Percentiles rank a stretch among this genome's conserved stretches.
Evolutionary conservation across 2,797 vertebrate species (phyloP).

Genomic region (Graptemys geographica): DNA sequence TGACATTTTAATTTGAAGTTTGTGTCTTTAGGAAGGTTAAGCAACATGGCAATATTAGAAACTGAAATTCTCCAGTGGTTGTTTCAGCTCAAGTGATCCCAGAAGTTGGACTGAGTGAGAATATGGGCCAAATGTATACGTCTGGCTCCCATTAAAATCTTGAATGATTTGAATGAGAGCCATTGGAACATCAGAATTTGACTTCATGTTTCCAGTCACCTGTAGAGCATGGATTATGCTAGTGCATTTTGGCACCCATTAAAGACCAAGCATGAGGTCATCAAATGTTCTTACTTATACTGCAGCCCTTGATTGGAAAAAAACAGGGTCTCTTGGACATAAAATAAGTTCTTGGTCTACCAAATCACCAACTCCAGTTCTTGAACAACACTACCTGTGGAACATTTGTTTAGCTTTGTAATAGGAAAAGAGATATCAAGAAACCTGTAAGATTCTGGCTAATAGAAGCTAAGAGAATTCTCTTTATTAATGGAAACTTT

Average conservation of each 20-base stretch:
- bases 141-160: slow-evolving; percentile 44
- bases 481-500: slow-evolving; percentile 50
- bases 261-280: not conserved
- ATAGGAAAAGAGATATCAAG: not conserved
- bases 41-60: slow-evolving; percentile 44
- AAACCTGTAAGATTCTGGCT: not conserved
- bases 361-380: not conserved
- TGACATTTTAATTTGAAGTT: slow-evolving; percentile 47
- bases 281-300: slow-evolving; percentile 28
- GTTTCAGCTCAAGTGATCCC: slow-evolving; percentile 1
- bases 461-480: slow-evolving; percentile 19
- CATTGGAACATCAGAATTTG: slow-evolving; percentile 47
- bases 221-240: slow-evolving; percentile 37
- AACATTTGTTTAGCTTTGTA: not conserved
- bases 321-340: not conserved
- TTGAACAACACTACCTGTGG: not conserved
- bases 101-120: slow-evolving; percentile 9
- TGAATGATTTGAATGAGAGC: slow-evolving; percentile 23
- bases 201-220: slow-evolving; percentile 55
- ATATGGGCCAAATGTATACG: slow-evolving; percentile 24
- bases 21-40: slow-evolving; percentile 29
- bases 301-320: slow-evolving; percentile 23
- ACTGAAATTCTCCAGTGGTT: slow-evolving; percentile 39
- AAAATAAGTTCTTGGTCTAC: slow-evolving; percentile 10
- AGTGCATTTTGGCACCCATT: slow-evolving; percentile 2